A percentile compares a stretch with the other conserved stretches of the same genome.
These are phyloP conservation scores for Gambelia wislizenii DNA, from an alignment of 2,797 vertebrate genomes.

Conservation along the genomic window DNA sequence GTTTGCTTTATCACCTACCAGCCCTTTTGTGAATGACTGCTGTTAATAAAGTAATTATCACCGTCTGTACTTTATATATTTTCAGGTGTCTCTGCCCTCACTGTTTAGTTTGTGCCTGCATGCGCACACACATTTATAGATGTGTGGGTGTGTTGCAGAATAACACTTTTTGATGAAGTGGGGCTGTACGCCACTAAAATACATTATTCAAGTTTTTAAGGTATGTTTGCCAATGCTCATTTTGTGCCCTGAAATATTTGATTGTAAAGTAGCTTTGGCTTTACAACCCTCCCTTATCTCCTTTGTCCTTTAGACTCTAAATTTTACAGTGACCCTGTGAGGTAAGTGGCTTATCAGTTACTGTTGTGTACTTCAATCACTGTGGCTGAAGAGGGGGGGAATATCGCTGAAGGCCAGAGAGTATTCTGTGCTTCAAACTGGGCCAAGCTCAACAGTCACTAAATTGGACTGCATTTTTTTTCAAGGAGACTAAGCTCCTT, in stretches of 20 bases:
- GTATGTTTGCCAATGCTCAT: neutral
- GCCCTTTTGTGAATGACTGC: neutral
- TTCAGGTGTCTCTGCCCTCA: no score
- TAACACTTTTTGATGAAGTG: no score
- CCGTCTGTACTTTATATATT: neutral
- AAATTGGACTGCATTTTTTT: neutral
- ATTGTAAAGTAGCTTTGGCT: neutral
- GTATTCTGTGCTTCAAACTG: neutral
- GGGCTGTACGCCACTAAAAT: no score
- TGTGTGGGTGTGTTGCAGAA: no score
- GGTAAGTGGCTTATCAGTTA: neutral
- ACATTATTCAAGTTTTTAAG: neutral
- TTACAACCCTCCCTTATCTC: neutral
- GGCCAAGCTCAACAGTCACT: neutral
- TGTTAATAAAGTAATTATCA: neutral
- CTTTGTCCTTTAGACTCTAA: constrained; percentile 5
- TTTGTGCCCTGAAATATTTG: constrained; percentile 26
- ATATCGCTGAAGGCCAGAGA: neutral
- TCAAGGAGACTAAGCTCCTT: neutral
- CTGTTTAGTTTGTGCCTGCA: no score
- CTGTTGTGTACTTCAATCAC: neutral
- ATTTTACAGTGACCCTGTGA: neutral
- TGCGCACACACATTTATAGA: no score
- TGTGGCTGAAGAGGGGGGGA: neutral
- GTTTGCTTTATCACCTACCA: neutral